Evolutionary conservation across 2,797 vertebrate genomes (phyloP).

Genomic region (Acropternis orthonyx): DNA sequence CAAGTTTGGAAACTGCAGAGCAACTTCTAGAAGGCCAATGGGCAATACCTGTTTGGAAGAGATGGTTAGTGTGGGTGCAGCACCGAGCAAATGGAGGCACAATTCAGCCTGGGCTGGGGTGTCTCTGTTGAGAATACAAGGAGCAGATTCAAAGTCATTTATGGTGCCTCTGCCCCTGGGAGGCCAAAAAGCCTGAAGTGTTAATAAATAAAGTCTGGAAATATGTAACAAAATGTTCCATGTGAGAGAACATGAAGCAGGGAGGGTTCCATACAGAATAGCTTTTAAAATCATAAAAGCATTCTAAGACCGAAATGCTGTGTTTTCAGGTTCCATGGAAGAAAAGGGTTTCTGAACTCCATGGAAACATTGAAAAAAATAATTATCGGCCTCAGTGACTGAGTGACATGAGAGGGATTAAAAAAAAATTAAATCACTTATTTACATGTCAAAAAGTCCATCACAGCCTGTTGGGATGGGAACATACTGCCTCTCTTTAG

Average conservation of each 20-base stretch:
- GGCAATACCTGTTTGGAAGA: background rate
- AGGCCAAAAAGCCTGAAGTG: background rate
- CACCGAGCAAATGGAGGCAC: background rate
- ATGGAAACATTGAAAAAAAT: conserved; percentile 64
- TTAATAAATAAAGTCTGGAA: background rate
- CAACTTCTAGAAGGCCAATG: background rate
- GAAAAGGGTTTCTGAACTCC: conserved; percentile 67
- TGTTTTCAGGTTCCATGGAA: conserved; percentile 39
- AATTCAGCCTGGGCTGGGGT: background rate
- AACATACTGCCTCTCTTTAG: conserved; percentile 48
- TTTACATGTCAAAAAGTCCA: conserved; percentile 58
- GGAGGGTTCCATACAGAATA: background rate
- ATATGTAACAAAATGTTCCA: background rate
- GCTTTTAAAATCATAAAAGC: background rate
- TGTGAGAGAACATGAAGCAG: background rate
- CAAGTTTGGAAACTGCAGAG: background rate
- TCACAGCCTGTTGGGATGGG: conserved; percentile 56
- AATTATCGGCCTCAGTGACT: conserved; percentile 55
- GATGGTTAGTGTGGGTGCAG: background rate
- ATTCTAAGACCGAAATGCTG: background rate
- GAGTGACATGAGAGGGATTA: conserved; percentile 27
- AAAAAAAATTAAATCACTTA: conserved; percentile 59
- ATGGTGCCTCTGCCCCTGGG: background rate
- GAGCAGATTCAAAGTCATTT: background rate
- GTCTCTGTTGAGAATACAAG: background rate